phyloP scores from a whole-genome alignment of 2,888 invertebrate species.

The Catocala fraxini region DNA sequence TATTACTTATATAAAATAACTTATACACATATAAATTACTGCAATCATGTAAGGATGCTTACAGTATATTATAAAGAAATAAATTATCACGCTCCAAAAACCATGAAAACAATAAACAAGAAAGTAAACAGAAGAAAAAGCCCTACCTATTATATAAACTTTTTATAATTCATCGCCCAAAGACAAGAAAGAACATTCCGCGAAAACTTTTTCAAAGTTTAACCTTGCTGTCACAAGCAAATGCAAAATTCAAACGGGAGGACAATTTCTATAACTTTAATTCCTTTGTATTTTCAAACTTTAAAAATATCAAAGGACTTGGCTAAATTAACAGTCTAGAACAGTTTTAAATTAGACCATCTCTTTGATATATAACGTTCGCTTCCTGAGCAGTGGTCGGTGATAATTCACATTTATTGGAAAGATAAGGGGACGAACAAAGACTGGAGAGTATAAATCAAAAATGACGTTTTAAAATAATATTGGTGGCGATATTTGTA shows the following conservation, averaged over 20 bases:
- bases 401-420: conserved; percentile 84
- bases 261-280: conserved; percentile 18
- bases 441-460: conserved; percentile 77
- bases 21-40: no score
- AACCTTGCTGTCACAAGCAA: conserved; percentile 53
- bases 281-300: conserved; percentile 25
- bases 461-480: conserved; percentile 67
- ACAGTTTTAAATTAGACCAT: conserved; percentile 83
- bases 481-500: conserved; percentile 35
- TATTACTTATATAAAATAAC: no score
- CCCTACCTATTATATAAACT: conserved; percentile 7
- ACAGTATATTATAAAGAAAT: no score
- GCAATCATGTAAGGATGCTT: no score
- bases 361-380: conserved; percentile 77
- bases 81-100: no score
- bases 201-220: conserved; percentile 52
- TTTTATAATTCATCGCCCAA: conserved; percentile 50
- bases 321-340: conserved; percentile 64
- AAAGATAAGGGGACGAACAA: conserved; percentile 80
- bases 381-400: conserved; percentile 72
- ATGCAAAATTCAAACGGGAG: conserved; percentile 33
- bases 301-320: conserved; percentile 27
- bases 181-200: conserved; percentile 39
- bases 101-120: no score
- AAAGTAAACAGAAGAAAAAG: background rate